A percentile compares a stretch with the other conserved stretches of the same genome.
phyloP scores from a whole-genome alignment of 2,797 vertebrate species.

The Fundulus diaphanus region DNA sequence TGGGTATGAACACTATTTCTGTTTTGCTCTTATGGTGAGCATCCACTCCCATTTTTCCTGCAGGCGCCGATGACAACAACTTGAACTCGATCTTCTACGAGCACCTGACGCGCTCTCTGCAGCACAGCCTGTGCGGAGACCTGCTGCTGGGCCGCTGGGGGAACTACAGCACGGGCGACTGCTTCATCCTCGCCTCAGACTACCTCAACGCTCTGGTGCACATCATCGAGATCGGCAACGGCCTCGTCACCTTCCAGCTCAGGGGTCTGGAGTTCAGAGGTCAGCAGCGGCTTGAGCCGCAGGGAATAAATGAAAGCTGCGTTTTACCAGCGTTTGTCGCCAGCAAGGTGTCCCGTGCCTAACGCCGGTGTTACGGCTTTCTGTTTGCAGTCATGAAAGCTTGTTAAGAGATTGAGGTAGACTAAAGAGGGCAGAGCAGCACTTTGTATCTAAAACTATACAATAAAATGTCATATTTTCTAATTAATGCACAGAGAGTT shows the following conservation, averaged over 20 bases:
- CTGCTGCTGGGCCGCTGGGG: conserved; percentile 96
- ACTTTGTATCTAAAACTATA: background rate
- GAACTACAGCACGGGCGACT: conserved; percentile 95
- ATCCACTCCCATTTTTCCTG: background rate
- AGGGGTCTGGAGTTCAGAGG: conserved; percentile 99
- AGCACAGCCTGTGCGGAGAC: conserved; percentile 96
- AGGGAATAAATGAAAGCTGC: background rate
- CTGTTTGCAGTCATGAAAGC: too few relatives aligned
- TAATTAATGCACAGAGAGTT: background rate
- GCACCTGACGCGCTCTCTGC: conserved; percentile 96
- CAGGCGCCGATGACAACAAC: conserved; percentile 98
- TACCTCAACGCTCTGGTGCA: conserved; percentile 99
- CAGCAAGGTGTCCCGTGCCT: too few relatives aligned
- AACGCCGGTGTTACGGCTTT: too few relatives aligned
- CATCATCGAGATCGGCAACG: conserved; percentile 97
- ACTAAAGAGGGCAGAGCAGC: too few relatives aligned
- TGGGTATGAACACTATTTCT: background rate
- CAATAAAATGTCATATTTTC: too few relatives aligned
- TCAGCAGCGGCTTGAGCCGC: conserved; percentile 65
- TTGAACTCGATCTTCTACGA: conserved; percentile 99
- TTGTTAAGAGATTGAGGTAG: too few relatives aligned
- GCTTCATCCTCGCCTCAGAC: conserved; percentile 98
- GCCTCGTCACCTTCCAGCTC: conserved; percentile 96
- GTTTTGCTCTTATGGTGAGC: background rate
- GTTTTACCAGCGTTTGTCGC: too few relatives aligned